phyloP scores from a whole-genome alignment of 2,113 vertebrate species.

The Neolamprologus toae region DNA sequence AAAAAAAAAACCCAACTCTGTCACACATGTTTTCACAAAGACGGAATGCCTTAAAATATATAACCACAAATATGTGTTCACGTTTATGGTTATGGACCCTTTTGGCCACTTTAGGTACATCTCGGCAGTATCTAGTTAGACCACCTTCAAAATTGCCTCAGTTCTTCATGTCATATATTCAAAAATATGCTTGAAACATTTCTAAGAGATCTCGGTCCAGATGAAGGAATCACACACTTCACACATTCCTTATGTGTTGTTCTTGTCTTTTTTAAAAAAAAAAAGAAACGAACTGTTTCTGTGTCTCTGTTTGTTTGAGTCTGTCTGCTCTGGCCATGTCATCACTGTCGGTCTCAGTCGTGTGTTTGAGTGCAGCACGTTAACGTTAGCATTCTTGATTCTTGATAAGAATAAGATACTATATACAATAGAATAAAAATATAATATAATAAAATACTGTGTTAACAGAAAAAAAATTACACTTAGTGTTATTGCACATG shows the following conservation, averaged over 20 bases:
- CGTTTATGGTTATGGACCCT: neutral
- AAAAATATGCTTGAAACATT: neutral
- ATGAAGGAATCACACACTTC: neutral
- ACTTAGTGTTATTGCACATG: too few species aligned
- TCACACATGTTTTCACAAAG: neutral
- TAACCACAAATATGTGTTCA: neutral
- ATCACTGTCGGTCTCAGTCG: too few species aligned
- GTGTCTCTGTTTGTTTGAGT: neutral
- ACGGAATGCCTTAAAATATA: neutral
- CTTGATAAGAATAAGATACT: too few species aligned
- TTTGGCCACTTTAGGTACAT: neutral
- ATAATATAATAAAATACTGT: too few species aligned
- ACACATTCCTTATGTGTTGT: too few species aligned
- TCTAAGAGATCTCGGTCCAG: neutral
- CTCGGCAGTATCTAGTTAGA: neutral
- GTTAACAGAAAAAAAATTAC: too few species aligned
- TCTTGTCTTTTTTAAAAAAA: rapidly evolving
- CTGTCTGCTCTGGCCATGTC: too few species aligned
- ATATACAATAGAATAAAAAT: too few species aligned
- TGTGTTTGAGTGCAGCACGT: too few species aligned
- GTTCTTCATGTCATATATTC: neutral
- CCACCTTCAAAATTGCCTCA: neutral
- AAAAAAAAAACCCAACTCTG: neutral
- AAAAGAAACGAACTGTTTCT: rapidly evolving
- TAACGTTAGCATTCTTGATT: too few species aligned